Conservation (phyloP, 2,888 invertebrate genomes). For the Mayetiola destructor region DNA sequence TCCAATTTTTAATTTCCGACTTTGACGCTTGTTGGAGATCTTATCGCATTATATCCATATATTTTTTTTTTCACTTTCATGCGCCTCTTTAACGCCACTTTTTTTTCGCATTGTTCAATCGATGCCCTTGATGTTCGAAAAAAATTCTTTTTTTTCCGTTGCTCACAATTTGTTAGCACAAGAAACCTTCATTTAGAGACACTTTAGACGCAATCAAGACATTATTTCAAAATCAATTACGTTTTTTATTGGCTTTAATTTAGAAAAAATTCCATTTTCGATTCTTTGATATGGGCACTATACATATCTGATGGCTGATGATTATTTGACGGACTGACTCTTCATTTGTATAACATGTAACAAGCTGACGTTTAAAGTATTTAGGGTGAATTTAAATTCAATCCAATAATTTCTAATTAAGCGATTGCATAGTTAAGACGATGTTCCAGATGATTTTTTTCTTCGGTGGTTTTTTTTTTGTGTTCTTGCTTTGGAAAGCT, state of each 20-base stretch:
- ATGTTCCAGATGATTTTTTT: no score
- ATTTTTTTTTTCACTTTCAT: background rate
- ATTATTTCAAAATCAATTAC: constrained; percentile 16
- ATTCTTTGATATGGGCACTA: background rate
- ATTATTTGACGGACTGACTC: no score
- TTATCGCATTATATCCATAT: background rate
- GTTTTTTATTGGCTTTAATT: constrained; percentile 14
- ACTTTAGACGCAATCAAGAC: constrained; percentile 2
- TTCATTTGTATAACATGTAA: no score
- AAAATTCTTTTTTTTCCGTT: background rate
- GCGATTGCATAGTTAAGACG: no score
- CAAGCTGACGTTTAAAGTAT: no score
- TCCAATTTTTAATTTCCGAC: constrained; percentile 17
- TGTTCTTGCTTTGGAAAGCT: no score
- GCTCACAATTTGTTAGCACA: background rate
- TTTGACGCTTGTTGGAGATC: background rate
- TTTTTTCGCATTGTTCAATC: background rate
- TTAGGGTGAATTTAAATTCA: background rate
- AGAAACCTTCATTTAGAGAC: background rate
- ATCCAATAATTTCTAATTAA: background rate
- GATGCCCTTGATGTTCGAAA: background rate
- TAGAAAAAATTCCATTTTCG: background rate
- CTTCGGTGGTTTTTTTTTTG: no score
- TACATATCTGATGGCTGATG: no score
- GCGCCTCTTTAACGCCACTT: background rate